These are phyloP conservation scores for Hylomyscus alleni DNA, from an alignment of 2,797 vertebrate genomes.

Conservation along the genomic window DNA sequence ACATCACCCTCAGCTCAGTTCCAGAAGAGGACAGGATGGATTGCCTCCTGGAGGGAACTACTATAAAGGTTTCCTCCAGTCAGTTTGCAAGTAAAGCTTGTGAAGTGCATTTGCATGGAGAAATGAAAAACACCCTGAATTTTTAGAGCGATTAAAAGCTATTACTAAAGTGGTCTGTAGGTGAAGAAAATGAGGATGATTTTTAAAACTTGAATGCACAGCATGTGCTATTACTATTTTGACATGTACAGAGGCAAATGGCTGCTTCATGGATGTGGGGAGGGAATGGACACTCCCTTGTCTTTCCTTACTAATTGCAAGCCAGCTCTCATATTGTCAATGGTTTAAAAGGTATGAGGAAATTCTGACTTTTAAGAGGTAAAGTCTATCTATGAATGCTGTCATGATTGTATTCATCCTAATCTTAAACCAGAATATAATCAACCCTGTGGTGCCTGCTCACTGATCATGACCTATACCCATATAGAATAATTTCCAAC, in stretches of 20 bases:
- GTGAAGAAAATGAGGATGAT: neutral
- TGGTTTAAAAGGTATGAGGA: neutral
- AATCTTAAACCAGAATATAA: neutral
- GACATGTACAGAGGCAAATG: neutral
- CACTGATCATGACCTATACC: neutral
- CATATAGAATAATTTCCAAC: neutral
- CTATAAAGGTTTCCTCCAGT: neutral
- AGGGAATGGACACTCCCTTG: neutral
- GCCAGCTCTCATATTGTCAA: neutral
- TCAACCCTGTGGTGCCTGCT: neutral
- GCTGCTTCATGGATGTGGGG: neutral
- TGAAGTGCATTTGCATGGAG: neutral
- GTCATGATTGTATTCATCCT: neutral
- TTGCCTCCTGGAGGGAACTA: neutral
- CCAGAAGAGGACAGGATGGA: neutral
- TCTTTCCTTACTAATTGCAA: conserved; percentile 13
- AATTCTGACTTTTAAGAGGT: neutral
- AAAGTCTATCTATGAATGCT: neutral
- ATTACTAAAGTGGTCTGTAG: neutral
- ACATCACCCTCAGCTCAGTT: neutral
- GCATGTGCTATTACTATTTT: neutral
- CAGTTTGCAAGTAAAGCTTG: neutral
- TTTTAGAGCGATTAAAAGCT: neutral
- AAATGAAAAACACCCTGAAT: neutral
- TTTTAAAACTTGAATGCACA: neutral